phyloP scores from a whole-genome alignment of 2,797 vertebrate genomes.

The Apodemus agrarius region DNA sequence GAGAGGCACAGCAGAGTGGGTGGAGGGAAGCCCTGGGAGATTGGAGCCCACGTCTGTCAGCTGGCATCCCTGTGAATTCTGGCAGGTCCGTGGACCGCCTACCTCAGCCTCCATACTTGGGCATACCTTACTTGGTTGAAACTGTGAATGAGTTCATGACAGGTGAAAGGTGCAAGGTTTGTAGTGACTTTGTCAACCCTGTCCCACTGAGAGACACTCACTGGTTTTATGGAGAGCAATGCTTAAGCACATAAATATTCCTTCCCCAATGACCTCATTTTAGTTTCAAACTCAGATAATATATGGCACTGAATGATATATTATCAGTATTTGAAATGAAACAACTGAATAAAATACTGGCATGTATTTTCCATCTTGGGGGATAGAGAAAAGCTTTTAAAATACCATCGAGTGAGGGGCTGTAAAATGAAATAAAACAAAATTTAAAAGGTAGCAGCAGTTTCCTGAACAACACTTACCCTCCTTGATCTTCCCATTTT shows the following conservation, averaged over 20 bases:
- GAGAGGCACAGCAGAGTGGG: neutral
- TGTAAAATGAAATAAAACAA: neutral
- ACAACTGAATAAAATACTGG: neutral
- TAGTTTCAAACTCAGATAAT: slow-evolving; percentile 2
- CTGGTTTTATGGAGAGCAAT: neutral
- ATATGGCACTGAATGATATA: neutral
- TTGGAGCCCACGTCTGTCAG: neutral
- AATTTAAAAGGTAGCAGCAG: neutral
- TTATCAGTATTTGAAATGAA: slow-evolving; percentile 32
- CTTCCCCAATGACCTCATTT: neutral
- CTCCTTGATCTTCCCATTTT: slow-evolving; percentile 89
- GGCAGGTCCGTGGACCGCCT: neutral
- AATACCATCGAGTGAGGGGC: neutral
- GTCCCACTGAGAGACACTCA: neutral
- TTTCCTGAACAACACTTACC: slow-evolving; percentile 82
- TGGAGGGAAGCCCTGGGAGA: neutral
- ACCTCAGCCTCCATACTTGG: neutral
- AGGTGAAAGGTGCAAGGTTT: neutral
- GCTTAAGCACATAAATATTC: neutral
- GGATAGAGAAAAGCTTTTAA: neutral
- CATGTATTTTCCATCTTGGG: neutral
- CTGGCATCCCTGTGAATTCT: neutral
- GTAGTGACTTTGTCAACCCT: neutral
- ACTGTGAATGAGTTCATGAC: neutral
- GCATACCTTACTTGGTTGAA: neutral